A percentile compares a stretch with the other conserved stretches of the same genome.
phyloP scores from a whole-genome alignment of 2,888 invertebrate species.

The Pecten maximus region DNA sequence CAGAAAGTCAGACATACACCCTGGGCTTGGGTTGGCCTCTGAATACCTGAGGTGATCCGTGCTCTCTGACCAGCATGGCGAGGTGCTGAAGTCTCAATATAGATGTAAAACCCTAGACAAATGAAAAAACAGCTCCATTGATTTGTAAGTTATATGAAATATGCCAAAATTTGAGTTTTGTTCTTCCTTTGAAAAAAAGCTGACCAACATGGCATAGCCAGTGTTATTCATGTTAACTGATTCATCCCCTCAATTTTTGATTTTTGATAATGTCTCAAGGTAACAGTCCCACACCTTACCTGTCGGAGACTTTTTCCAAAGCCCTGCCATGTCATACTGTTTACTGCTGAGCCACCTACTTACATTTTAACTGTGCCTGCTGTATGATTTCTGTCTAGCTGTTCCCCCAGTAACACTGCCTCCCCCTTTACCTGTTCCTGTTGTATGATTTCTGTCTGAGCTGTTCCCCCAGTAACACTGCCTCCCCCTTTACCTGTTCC shows the following conservation, averaged over 20 bases:
- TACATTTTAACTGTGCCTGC: neutral
- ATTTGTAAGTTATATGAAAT: no score
- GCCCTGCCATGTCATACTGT: no score
- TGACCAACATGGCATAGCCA: no score
- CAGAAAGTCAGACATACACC: constrained; percentile 77
- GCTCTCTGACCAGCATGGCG: constrained; percentile 68
- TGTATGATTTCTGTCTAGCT: constrained; percentile 73
- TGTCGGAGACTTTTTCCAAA: no score
- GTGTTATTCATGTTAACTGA: no score
- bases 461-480: constrained; percentile 70
- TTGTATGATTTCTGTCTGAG: constrained; percentile 76
- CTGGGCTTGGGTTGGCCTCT: constrained; percentile 57
- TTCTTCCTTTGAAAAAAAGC: no score
- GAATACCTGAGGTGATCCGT: constrained; percentile 66
- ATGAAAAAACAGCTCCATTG: neutral
- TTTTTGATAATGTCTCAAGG: no score
- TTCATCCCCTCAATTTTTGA: no score
- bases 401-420: constrained; percentile 67
- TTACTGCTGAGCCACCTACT: no score
- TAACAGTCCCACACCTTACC: no score
- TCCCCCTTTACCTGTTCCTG: constrained; percentile 55
- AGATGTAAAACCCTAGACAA: constrained; percentile 75
- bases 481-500: constrained; percentile 36
- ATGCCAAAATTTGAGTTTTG: no score
- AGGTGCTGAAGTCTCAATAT: constrained; percentile 77